Percentiles rank a stretch among this genome's conserved stretches.
phyloP scores from a whole-genome alignment of 2,797 vertebrate species.

The Halcyon smyrnensis region DNA sequence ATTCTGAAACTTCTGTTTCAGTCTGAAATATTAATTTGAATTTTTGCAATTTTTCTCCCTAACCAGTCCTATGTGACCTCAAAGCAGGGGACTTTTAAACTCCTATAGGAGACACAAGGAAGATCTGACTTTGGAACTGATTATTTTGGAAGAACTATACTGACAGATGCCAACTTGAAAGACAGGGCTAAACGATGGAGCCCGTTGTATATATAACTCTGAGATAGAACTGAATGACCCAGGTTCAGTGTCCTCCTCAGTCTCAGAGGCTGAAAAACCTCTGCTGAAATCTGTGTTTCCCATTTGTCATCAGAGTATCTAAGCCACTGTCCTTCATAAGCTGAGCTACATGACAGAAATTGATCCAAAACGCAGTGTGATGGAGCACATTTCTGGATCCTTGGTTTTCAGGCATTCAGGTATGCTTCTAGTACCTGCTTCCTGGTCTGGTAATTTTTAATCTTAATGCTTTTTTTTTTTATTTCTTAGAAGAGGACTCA shows the following conservation, averaged over 20 bases:
- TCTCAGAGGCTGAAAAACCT: neutral
- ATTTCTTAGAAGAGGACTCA: neutral
- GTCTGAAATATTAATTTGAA: neutral
- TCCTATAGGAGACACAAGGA: neutral
- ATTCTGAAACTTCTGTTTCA: neutral
- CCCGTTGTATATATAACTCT: rapidly evolving
- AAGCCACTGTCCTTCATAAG: neutral
- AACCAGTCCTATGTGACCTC: neutral
- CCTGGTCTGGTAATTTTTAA: neutral
- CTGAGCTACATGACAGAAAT: neutral
- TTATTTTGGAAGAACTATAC: neutral
- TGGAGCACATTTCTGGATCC: neutral
- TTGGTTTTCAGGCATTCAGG: neutral
- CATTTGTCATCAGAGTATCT: neutral
- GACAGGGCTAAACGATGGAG: neutral
- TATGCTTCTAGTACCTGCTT: neutral
- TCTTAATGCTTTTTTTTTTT: neutral
- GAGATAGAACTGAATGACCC: neutral
- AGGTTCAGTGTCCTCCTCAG: neutral
- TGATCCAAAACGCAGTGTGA: neutral
- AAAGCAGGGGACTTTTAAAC: neutral
- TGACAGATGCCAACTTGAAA: neutral
- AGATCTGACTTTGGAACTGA: neutral
- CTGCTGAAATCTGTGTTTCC: neutral
- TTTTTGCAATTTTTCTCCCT: neutral